Evolutionary conservation across 1,140 invertebrate genomes (phyloP).

Genomic region (Drosophila melanogaster): DNA sequence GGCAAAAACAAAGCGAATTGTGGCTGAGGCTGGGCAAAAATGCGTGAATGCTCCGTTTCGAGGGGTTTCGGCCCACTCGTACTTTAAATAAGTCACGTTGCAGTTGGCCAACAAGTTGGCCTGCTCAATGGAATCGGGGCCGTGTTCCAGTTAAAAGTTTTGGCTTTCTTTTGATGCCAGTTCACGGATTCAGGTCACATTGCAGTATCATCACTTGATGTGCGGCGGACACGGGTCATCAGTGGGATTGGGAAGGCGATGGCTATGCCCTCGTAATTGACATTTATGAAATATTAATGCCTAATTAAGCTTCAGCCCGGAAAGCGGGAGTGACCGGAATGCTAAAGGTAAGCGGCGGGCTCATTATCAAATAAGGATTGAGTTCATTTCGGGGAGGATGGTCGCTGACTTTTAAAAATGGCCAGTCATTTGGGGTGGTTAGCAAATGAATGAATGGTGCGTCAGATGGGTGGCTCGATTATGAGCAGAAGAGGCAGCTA

Average conservation of each 20-base stretch:
- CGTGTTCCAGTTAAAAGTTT: constrained; percentile 40
- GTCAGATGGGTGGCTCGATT: constrained; percentile 1
- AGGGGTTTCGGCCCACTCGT: constrained; percentile 25
- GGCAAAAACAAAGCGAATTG: constrained; percentile 24
- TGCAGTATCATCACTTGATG: constrained; percentile 47
- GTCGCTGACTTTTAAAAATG: constrained; percentile 41
- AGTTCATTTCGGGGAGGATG: constrained; percentile 9
- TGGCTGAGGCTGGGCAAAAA: constrained; percentile 36
- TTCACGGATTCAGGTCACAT: constrained; percentile 46
- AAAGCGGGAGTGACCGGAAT: constrained; percentile 18
- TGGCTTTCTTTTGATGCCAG: constrained; percentile 40
- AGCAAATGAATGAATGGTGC: constrained; percentile 12
- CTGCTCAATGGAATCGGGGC: constrained; percentile 21
- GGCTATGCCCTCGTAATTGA: constrained; percentile 50
- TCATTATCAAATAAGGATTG: constrained; percentile 45
- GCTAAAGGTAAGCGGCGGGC: constrained; percentile 19
- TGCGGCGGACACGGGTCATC: constrained; percentile 16
- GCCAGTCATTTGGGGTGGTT: constrained; percentile 44
- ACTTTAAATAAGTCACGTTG: constrained; percentile 75
- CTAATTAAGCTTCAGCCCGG: constrained; percentile 65
- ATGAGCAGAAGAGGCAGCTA: neutral
- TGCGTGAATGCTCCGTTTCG: constrained; percentile 39
- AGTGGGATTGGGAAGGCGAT: neutral
- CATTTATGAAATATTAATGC: constrained; percentile 79
- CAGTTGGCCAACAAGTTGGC: constrained; percentile 38